Percentiles rank a stretch among this genome's conserved stretches.
Evolutionary conservation across 2,888 invertebrate genomes (phyloP).

Genomic region (Eupithecia dodoneata): DNA sequence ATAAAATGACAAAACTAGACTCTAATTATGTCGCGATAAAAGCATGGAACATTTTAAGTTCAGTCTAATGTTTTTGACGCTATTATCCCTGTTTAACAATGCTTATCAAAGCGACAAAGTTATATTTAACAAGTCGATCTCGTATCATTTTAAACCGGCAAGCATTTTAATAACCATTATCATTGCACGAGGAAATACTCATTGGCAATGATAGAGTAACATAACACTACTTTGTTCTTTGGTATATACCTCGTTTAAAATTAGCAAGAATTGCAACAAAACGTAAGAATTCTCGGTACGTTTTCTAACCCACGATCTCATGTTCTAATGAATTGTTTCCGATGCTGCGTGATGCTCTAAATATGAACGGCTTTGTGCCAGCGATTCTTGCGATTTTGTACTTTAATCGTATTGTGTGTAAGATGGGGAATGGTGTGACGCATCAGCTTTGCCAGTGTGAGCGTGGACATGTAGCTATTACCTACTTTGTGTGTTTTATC

Average conservation of each 20-base stretch:
- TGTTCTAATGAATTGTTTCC: slow-evolving; percentile 66
- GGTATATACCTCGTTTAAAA: slow-evolving; percentile 12
- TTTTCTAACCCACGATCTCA: slow-evolving; percentile 56
- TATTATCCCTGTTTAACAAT: neutral
- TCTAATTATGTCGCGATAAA: neutral
- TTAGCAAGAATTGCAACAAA: slow-evolving; percentile 31
- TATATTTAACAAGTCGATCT: neutral
- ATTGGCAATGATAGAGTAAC: slow-evolving; percentile 16
- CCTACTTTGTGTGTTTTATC: neutral
- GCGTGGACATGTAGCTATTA: neutral
- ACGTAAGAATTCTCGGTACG: slow-evolving; percentile 27
- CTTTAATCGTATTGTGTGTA: slow-evolving; percentile 18
- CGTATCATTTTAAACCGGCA: neutral
- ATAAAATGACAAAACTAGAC: neutral
- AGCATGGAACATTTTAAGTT: neutral
- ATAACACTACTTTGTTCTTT: neutral
- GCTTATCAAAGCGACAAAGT: neutral
- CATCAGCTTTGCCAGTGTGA: slow-evolving; percentile 5
- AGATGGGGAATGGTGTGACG: slow-evolving; percentile 15
- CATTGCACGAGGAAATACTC: slow-evolving; percentile 22
- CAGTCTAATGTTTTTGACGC: neutral
- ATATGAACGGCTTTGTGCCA: slow-evolving; percentile 42
- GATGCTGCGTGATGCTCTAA: slow-evolving; percentile 46
- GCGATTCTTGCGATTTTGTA: slow-evolving; percentile 31
- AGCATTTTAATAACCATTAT: neutral